A percentile compares a stretch with the other conserved stretches of the same genome.
Evolutionary conservation across 2,113 vertebrate species (phyloP).

Genomic region (Rhizomys pruinosus): DNA sequence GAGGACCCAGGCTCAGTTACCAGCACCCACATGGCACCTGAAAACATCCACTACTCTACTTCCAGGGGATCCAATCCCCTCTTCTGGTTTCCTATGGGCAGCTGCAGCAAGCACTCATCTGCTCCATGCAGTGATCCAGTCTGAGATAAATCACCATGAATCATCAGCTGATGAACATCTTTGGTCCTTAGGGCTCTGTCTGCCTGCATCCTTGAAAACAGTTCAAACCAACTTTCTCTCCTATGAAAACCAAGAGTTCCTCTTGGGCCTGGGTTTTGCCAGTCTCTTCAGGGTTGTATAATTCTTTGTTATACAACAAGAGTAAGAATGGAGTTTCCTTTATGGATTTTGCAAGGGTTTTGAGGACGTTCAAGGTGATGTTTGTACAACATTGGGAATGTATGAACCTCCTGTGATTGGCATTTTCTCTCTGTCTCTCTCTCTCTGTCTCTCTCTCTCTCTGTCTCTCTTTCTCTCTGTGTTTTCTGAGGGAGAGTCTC

Average conservation of each 20-base stretch:
- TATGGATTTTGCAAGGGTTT: background rate
- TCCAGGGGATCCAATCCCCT: no score
- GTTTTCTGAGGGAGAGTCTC: no score
- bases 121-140: no score
- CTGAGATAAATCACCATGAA: no score
- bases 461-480: no score
- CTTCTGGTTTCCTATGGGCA: no score
- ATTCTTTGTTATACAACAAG: background rate
- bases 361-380: background rate
- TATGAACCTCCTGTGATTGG: background rate
- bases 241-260: background rate
- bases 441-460: no score
- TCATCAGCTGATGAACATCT: background rate
- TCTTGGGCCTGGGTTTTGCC: background rate
- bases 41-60: no score
- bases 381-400: background rate
- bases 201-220: background rate
- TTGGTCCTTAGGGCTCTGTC: background rate
- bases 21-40: no score
- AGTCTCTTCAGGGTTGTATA: background rate
- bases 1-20: no score
- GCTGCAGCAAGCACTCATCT: no score
- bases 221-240: background rate
- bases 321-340: background rate
- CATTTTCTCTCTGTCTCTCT: background rate